Percentiles rank a stretch among this genome's conserved stretches.
Evolutionary conservation across 2,113 vertebrate species (phyloP).

Genomic region (Seriola quinqueradiata): DNA sequence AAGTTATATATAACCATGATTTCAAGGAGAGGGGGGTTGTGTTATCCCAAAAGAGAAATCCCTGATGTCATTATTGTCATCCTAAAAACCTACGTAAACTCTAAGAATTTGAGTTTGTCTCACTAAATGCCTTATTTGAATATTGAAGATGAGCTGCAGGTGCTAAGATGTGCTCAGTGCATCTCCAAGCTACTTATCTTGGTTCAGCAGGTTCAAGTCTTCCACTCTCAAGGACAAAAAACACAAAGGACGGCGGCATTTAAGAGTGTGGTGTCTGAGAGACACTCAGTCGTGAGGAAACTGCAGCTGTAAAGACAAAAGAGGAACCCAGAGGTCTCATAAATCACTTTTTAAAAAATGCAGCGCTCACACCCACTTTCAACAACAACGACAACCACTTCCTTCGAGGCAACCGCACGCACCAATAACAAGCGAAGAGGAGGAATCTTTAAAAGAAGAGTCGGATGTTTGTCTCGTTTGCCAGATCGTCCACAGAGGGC

Average conservation of each 20-base stretch:
- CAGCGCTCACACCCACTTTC: conserved; percentile 55
- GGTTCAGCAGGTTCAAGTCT: conserved; percentile 8
- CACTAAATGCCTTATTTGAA: not conserved
- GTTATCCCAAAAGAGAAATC: no score
- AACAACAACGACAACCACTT: conserved; percentile 54
- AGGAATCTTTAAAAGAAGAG: conserved; percentile 15
- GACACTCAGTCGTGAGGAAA: conserved; percentile 55
- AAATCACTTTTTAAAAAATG: conserved; percentile 65
- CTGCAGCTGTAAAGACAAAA: conserved; percentile 67
- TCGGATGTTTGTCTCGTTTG: conserved; percentile 53
- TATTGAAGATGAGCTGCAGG: not conserved
- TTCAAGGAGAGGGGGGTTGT: no score
- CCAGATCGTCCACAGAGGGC: not conserved
- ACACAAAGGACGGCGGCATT: conserved; percentile 58
- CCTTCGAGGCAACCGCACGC: conserved; percentile 49
- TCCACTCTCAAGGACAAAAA: conserved; percentile 53
- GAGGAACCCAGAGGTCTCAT: conserved; percentile 62
- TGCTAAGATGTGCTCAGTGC: not conserved
- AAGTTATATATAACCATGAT: no score
- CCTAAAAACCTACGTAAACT: not conserved
- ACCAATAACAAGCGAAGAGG: conserved; percentile 38
- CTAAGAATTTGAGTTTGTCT: conserved; percentile 6
- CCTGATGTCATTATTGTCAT: not conserved
- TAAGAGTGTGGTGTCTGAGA: conserved; percentile 63
- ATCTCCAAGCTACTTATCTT: not conserved